Evolutionary conservation across 2,888 invertebrate species (phyloP).

Genomic region (Acleris holmiana): DNA sequence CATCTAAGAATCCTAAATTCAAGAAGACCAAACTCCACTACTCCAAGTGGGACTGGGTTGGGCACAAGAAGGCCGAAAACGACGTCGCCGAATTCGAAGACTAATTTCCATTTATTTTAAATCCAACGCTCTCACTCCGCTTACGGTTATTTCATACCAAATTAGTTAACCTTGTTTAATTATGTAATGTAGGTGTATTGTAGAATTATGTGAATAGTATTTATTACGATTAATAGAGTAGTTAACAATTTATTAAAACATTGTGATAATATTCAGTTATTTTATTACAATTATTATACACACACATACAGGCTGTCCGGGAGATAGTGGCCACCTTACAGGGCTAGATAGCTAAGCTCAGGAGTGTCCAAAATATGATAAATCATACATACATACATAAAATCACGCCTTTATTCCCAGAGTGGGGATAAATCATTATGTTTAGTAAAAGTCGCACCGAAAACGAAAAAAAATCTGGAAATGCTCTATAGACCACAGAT

Average conservation of each 20-base stretch:
- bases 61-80: slow-evolving; percentile 79
- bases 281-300: too few relatives aligned
- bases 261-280: slow-evolving; percentile 43
- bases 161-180: slow-evolving; percentile 44
- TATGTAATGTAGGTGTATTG: slow-evolving; percentile 59
- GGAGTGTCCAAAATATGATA: too few relatives aligned
- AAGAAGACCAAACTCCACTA: slow-evolving; percentile 84
- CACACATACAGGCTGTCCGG: too few relatives aligned
- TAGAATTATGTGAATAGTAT: slow-evolving; percentile 58
- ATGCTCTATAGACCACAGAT: too few relatives aligned
- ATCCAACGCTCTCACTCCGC: slow-evolving; percentile 42
- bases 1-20: slow-evolving; percentile 83
- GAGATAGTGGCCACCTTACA: too few relatives aligned
- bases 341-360: too few relatives aligned
- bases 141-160: slow-evolving; percentile 63
- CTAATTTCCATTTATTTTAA: slow-evolving; percentile 48
- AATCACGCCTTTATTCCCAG: too few relatives aligned
- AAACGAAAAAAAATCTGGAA: too few relatives aligned
- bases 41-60: slow-evolving; percentile 87
- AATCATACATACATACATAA: too few relatives aligned
- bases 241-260: slow-evolving; percentile 57
- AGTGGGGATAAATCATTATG: too few relatives aligned
- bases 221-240: slow-evolving; percentile 42
- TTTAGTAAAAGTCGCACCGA: too few relatives aligned
- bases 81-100: slow-evolving; percentile 78